Base-by-base conservation (phyloP, 2,797 vertebrate species). In the Vespertilio murinus region DNA sequence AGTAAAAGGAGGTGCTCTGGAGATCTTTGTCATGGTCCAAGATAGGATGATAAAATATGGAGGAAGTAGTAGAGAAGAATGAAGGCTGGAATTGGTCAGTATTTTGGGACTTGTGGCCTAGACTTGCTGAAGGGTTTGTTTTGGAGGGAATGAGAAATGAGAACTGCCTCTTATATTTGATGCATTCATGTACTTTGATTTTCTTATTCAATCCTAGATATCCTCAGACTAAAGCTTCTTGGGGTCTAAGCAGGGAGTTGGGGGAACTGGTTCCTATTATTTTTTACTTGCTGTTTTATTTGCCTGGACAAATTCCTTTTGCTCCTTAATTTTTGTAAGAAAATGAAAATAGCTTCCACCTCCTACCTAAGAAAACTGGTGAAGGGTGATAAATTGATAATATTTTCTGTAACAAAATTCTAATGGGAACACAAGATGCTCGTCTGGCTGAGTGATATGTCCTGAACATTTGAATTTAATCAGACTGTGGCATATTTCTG, bases 391-490 rank as follows among this genome's bases (percentile, higher is more conserved):
- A 65, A 95, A 90, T 77, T 88, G 80, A 79, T 88, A 96, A 59
- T 38, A 75, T 56, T 85, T 70, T 81, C 74, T 85, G 45, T 75
- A 83, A 82, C 59, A 64, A 84, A 92, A 87, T 94, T 42, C 42
- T 93, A 94, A 86, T 49, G 91, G 70, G 88, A 94, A 65, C 74
- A 88, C 59, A 74, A 90, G 61, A 89, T 95, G 70, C 64, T 93
- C 82, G 89, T 95, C 84, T 94, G 84, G 65, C 59, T 94, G 38
- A 91, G 81, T 69, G 81, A 84, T 78, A 92, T 30, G 91, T 95
- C 75, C 35, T 54, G 80, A 87, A 25, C 88, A 88, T 95, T 90
- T 92, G 80, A 94, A 96, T 96, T 92, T 80, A 96, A 97, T 97
- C 96, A 95, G 74, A 77, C 75, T 30, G 3, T 83, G 88, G 33